These are phyloP conservation scores for Trisateles emortualis DNA, from an alignment of 2,888 invertebrate genomes.

Conservation along the genomic window DNA sequence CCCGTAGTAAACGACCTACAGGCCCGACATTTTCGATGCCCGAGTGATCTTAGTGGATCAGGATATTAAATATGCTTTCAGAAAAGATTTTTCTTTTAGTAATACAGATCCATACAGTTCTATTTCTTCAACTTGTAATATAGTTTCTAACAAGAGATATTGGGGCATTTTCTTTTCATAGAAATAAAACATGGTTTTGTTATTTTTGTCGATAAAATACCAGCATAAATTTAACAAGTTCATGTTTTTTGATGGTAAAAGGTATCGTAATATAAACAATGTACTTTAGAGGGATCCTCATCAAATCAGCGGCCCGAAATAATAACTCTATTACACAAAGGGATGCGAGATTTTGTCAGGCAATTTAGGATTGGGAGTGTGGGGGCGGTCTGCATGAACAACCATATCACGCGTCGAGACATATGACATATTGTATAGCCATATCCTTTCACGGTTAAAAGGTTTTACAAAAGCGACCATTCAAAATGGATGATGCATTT, in stretches of 20 bases:
- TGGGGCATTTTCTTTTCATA: background rate
- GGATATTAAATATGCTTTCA: conserved; percentile 45
- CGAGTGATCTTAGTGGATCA: conserved; percentile 48
- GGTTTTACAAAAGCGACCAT: conserved; percentile 11
- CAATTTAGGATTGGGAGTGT: conserved; percentile 71
- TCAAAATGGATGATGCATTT: conserved; percentile 10
- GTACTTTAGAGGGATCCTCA: conserved; percentile 57
- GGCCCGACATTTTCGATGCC: conserved; percentile 53
- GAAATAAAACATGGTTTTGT: background rate
- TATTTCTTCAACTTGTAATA: background rate
- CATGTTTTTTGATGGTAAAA: conserved; percentile 18
- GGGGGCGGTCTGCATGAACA: conserved; percentile 61
- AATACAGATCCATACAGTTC: background rate
- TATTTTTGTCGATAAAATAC: background rate
- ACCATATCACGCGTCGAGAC: conserved; percentile 55
- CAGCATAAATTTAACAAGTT: conserved; percentile 3
- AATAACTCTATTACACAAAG: conserved; percentile 79
- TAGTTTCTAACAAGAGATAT: background rate
- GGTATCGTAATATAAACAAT: conserved; percentile 36
- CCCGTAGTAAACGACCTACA: conserved; percentile 49
- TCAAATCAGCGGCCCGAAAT: conserved; percentile 78
- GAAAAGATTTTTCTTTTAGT: background rate
- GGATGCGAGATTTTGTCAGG: conserved; percentile 74
- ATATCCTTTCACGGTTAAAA: conserved; percentile 24
- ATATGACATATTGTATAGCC: conserved; percentile 50